A percentile compares a stretch with the other conserved stretches of the same genome.
phyloP scores from a whole-genome alignment of 2,113 vertebrate genomes.

The Neolamprologus sp. region DNA sequence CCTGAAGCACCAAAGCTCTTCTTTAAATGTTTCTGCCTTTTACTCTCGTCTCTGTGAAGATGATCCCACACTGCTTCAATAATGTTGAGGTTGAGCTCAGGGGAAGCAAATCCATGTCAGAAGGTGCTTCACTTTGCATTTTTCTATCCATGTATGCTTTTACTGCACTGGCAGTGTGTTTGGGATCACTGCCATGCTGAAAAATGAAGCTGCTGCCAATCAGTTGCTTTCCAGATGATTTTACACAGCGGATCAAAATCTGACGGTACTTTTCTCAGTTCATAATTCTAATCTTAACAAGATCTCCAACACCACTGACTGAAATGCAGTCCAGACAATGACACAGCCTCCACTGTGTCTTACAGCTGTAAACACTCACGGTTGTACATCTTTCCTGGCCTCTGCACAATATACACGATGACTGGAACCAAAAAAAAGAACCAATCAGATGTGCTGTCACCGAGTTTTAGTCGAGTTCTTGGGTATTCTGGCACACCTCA shows the following conservation, averaged over 20 bases:
- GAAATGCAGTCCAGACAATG: background rate
- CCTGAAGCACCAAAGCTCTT: background rate
- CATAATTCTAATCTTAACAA: background rate
- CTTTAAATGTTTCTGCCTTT: background rate
- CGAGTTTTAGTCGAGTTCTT: background rate
- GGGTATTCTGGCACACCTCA: background rate
- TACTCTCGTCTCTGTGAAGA: background rate
- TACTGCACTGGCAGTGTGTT: background rate
- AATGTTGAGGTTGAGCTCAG: background rate
- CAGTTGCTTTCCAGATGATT: background rate
- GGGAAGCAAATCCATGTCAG: background rate
- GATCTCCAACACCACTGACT: background rate
- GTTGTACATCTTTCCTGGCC: background rate
- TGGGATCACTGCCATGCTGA: accelerated
- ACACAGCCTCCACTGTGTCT: background rate
- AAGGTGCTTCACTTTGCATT: background rate
- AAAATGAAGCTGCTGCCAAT: background rate
- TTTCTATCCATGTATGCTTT: background rate
- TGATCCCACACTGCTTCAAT: background rate
- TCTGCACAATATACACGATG: background rate
- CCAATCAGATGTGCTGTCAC: background rate
- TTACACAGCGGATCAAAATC: background rate
- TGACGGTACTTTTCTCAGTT: accelerated
- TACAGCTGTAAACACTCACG: background rate
- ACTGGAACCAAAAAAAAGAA: background rate